Percentiles rank a stretch among this genome's conserved stretches.
phyloP scores from a whole-genome alignment of 2,113 vertebrate genomes.

The Osmerus eperlanus region DNA sequence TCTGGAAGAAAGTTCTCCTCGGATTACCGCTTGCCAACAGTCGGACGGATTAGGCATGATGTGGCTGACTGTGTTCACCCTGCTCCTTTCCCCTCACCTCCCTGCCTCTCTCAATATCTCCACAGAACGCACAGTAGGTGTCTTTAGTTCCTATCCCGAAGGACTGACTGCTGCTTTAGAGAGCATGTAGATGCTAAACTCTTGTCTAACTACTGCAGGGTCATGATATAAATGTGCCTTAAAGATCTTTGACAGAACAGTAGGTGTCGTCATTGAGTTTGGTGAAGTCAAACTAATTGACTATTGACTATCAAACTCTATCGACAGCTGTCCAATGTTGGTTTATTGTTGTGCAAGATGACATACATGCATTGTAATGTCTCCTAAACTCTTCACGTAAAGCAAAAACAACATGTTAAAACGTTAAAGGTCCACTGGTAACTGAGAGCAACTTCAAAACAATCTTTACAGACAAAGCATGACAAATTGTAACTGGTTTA shows the following conservation, averaged over 20 bases:
- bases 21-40: conserved; percentile 9
- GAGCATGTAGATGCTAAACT: too few species aligned
- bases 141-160: conserved; percentile 4
- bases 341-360: too few species aligned
- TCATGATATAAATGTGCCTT: background rate
- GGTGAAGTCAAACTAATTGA: background rate
- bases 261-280: background rate
- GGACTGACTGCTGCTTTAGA: background rate
- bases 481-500: too few species aligned
- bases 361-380: too few species aligned
- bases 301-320: too few species aligned
- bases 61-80: conserved; percentile 57
- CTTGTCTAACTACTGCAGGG: too few species aligned
- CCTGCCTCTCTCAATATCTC: conserved; percentile 34
- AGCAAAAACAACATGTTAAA: too few species aligned
- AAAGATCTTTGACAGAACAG: background rate
- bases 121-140: conserved; percentile 55
- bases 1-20: background rate
- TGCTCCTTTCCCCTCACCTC: conserved; percentile 51
- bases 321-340: too few species aligned
- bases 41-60: conserved; percentile 50
- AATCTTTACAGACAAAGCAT: too few species aligned
- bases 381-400: too few species aligned
- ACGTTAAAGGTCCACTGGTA: too few species aligned
- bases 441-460: too few species aligned